Conservation (phyloP, 1,140 invertebrate species). For the Gonatopus flavifemur region DNA sequence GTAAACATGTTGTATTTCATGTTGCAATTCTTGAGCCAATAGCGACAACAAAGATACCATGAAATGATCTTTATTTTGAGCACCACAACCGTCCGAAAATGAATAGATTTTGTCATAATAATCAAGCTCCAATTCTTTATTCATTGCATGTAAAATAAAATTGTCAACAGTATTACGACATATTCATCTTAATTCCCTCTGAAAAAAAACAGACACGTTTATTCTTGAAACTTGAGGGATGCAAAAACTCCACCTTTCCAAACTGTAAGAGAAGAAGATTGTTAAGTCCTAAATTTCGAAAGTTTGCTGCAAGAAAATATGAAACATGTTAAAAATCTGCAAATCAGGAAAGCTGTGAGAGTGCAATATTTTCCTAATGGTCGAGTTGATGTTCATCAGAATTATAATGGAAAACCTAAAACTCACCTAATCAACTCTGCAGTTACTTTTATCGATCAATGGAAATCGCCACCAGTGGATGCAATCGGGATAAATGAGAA, state of each 20-base stretch:
- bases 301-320: slow-evolving; percentile 7
- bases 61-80: too few species aligned
- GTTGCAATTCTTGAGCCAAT: too few species aligned
- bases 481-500: slow-evolving; percentile 1
- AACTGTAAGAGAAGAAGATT: slow-evolving; percentile 14
- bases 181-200: too few species aligned
- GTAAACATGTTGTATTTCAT: too few species aligned
- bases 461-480: background rate
- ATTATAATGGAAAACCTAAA: background rate
- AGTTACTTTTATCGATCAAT: slow-evolving; percentile 1
- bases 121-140: too few species aligned
- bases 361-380: slow-evolving; percentile 14
- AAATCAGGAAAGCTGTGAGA: slow-evolving; percentile 15
- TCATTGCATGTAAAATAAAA: too few species aligned
- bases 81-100: too few species aligned
- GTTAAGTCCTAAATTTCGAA: slow-evolving; percentile 16
- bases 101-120: too few species aligned
- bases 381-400: slow-evolving; percentile 7
- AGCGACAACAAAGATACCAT: too few species aligned
- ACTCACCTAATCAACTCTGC: background rate
- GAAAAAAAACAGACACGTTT: too few species aligned
- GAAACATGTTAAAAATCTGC: slow-evolving; percentile 12
- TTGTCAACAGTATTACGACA: too few species aligned
- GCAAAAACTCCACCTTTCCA: slow-evolving; percentile 16
- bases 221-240: too few species aligned